phyloP scores from a whole-genome alignment of 2,888 invertebrate species.

The Lasioglossum morio region DNA sequence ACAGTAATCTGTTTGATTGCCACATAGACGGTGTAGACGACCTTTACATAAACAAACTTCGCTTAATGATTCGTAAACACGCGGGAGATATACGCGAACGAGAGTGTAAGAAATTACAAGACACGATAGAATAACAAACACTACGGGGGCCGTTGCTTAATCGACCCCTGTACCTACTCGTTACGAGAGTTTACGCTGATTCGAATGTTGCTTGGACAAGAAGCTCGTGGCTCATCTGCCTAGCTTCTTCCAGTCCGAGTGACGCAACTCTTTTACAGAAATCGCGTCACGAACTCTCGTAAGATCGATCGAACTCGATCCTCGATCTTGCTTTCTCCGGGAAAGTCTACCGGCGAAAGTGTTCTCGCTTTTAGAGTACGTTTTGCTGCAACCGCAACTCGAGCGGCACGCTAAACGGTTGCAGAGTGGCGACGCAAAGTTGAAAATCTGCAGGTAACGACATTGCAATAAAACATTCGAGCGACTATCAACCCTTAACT shows the following conservation, averaged over 20 bases:
- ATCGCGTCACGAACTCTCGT: neutral
- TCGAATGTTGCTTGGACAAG: neutral
- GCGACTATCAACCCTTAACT: neutral
- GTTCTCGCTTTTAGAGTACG: neutral
- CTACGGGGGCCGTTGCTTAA: neutral
- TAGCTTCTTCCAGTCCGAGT: neutral
- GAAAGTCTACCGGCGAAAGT: conserved; percentile 1
- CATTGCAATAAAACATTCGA: neutral
- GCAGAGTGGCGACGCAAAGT: neutral
- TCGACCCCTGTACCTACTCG: neutral
- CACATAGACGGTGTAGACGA: neutral
- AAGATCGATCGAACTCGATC: neutral
- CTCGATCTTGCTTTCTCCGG: conserved; percentile 1
- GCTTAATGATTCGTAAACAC: neutral
- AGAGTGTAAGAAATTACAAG: conserved; percentile 2
- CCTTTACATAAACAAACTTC: neutral
- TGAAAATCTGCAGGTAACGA: neutral
- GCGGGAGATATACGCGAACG: neutral
- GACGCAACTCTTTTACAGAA: neutral
- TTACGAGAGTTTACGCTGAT: neutral
- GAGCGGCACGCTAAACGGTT: neutral
- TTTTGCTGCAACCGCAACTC: neutral
- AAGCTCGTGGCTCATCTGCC: neutral
- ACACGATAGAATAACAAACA: neutral
- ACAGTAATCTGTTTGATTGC: neutral